Percentiles rank a stretch among this genome's conserved stretches.
Conservation (phyloP, 2,113 vertebrate genomes). For the Pluvialis apricaria region DNA sequence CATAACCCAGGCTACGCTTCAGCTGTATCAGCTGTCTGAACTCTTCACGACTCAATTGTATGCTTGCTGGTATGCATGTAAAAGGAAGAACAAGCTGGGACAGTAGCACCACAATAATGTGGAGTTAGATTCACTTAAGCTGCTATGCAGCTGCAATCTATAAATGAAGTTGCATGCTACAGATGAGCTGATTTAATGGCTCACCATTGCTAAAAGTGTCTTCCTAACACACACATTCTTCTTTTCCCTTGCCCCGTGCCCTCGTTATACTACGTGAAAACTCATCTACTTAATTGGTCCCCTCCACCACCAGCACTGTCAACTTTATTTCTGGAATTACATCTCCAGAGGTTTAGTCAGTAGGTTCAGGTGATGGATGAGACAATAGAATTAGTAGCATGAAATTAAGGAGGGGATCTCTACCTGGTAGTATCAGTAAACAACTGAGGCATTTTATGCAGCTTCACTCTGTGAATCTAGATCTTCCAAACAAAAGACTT, state of each 20-base stretch:
- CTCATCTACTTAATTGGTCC: neutral
- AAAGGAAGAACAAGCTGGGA: neutral
- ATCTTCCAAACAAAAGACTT: neutral
- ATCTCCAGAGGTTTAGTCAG: neutral
- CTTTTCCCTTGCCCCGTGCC: neutral
- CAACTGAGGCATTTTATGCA: neutral
- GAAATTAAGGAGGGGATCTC: neutral
- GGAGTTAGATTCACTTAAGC: neutral
- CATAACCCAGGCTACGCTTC: neutral
- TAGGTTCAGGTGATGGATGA: neutral
- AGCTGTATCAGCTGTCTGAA: neutral
- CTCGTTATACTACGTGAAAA: neutral
- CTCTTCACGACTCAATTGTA: neutral
- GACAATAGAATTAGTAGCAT: neutral
- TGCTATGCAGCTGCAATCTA: neutral
- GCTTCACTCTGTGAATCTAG: neutral
- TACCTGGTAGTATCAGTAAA: neutral
- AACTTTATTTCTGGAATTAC: neutral
- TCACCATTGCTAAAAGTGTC: neutral
- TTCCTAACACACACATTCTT: neutral
- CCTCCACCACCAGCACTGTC: neutral
- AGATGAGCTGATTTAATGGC: neutral
- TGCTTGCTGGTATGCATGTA: neutral
- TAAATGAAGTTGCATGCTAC: neutral
- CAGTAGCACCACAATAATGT: neutral